A percentile compares a stretch with the other conserved stretches of the same genome.
Evolutionary conservation across 1,140 invertebrate species (phyloP).

Genomic region (Drosophila grimshawi): DNA sequence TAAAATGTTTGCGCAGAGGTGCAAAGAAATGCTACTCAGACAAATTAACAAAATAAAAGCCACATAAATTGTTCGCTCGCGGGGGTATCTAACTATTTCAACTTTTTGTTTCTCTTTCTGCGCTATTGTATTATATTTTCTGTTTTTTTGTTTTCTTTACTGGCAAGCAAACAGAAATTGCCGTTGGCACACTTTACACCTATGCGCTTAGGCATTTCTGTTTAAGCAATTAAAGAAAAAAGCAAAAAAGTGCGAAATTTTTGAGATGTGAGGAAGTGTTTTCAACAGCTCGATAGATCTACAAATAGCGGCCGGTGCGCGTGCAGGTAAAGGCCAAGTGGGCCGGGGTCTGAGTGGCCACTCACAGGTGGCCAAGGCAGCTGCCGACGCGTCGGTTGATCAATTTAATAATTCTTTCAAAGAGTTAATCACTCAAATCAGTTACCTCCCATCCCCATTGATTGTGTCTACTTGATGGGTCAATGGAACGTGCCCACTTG

Average conservation of each 20-base stretch:
- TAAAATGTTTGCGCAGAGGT: constrained; percentile 41
- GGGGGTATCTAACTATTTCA: constrained; percentile 34
- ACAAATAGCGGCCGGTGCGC: not conserved
- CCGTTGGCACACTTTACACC: constrained; percentile 78
- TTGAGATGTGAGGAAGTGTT: constrained; percentile 63
- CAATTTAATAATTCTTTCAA: constrained; percentile 55
- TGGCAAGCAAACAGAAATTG: constrained; percentile 50
- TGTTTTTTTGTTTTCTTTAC: constrained; percentile 40
- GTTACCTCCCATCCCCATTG: constrained; percentile 13
- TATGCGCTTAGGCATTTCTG: constrained; percentile 49
- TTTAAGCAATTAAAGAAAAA: constrained; percentile 53
- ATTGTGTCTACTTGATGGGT: constrained; percentile 13
- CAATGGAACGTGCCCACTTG: constrained; percentile 56
- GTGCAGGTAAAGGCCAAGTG: constrained; percentile 46
- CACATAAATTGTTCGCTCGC: constrained; percentile 44
- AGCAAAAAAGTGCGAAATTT: constrained; percentile 49
- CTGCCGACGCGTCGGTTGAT: constrained; percentile 36
- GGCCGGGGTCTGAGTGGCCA: constrained; percentile 8
- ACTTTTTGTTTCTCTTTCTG: constrained; percentile 32
- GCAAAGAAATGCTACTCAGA: constrained; percentile 57
- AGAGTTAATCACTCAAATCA: constrained; percentile 48
- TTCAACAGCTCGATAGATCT: constrained; percentile 59
- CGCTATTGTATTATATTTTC: constrained; percentile 7
- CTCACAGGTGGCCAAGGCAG: constrained; percentile 58
- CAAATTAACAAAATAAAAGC: constrained; percentile 75